Percentiles rank a stretch among this genome's conserved stretches.
These are phyloP conservation scores for Spongia lamella DNA, from an alignment of 37 sponge, comb jelly and placozoan genomes.

Conservation along the genomic window DNA sequence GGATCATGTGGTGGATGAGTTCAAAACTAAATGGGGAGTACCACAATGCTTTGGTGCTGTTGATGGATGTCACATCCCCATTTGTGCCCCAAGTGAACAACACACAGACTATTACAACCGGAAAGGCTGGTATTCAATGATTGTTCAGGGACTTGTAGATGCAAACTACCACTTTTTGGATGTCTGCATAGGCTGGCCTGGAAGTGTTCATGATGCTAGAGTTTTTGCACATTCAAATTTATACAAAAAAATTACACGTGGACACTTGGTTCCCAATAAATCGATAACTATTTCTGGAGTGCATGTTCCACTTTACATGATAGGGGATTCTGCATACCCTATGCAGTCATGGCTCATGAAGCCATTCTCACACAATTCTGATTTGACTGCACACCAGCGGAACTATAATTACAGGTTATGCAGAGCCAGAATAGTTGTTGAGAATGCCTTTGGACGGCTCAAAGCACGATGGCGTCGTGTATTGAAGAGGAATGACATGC, in stretches of 20 bases:
- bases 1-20: neutral
- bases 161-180: neutral
- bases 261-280: neutral
- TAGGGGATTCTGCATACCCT: slow-evolving; percentile 6
- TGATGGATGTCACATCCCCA: slow-evolving; percentile 13
- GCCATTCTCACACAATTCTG: slow-evolving; percentile 11
- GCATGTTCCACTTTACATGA: neutral
- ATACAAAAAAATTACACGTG: neutral
- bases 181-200: slow-evolving; percentile 10
- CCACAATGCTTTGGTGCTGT: no score
- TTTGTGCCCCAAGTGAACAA: neutral
- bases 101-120: neutral
- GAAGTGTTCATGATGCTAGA: slow-evolving; percentile 24
- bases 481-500: slow-evolving; percentile 5
- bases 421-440: no score
- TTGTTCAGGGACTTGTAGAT: slow-evolving; percentile 21
- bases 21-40: slow-evolving; percentile 5
- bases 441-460: no score
- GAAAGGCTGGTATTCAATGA: slow-evolving; percentile 16
- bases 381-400: slow-evolving; percentile 13
- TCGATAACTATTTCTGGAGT: neutral
- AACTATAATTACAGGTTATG: slow-evolving; percentile 31
- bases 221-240: slow-evolving; percentile 6
- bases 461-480: slow-evolving; percentile 51
- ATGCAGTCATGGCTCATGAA: slow-evolving; percentile 8